A percentile compares a stretch with the other conserved stretches of the same genome.
Evolutionary conservation across 2,113 vertebrate species (phyloP).

Genomic region (Chaetorhynchus papuensis): DNA sequence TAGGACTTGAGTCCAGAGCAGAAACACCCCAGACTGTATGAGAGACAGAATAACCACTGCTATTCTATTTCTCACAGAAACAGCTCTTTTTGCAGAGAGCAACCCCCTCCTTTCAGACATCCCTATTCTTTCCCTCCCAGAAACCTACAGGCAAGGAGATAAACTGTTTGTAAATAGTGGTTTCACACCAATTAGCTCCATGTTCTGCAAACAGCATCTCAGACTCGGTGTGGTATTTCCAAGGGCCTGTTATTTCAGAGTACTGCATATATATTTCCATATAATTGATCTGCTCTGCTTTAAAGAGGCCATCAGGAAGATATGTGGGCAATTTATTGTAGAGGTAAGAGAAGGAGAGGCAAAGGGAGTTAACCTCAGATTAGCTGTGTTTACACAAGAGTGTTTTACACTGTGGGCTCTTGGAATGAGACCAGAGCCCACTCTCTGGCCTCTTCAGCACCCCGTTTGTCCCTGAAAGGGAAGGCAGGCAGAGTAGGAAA

Average conservation of each 20-base stretch:
- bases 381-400: not conserved
- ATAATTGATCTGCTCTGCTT: constrained; percentile 56
- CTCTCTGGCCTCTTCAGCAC: not conserved
- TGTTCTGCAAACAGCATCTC: not conserved
- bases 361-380: constrained; percentile 13
- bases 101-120: not conserved
- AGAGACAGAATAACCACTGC: not conserved
- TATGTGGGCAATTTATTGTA: constrained; percentile 13
- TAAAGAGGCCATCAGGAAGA: constrained; percentile 48
- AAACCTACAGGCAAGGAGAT: constrained; percentile 12
- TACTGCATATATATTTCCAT: constrained; percentile 22
- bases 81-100: not conserved
- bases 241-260: constrained; percentile 17
- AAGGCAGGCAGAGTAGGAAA: not conserved
- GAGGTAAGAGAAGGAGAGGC: constrained; percentile 23
- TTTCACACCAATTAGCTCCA: constrained; percentile 52
- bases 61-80: not conserved
- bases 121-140: not conserved
- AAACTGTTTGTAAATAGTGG: constrained; percentile 32
- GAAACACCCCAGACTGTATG: not conserved
- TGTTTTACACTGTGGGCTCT: not conserved
- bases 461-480: not conserved
- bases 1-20: not conserved
- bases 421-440: not conserved
- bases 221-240: not conserved